These are phyloP conservation scores for Sthenelais limicola DNA, from an alignment of 2,888 invertebrate species.

Conservation along the genomic window DNA sequence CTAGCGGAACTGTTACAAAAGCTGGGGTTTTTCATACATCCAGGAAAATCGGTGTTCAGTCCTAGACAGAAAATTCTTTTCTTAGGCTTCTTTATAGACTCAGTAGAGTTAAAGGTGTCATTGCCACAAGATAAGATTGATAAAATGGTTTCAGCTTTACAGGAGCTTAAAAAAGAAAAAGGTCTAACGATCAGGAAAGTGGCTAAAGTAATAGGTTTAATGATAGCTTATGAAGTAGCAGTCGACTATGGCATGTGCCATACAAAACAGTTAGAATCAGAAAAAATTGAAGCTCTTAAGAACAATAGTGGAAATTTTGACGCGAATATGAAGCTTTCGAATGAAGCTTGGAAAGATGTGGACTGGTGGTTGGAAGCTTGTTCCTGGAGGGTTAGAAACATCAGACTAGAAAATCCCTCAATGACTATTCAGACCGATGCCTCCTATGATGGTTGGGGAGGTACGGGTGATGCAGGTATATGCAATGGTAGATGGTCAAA, in stretches of 20 bases:
- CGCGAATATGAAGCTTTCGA: neutral
- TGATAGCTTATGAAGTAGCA: neutral
- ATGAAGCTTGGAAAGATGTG: neutral
- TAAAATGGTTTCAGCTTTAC: neutral
- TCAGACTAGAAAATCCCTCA: neutral
- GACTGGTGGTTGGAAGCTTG: neutral
- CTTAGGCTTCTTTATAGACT: neutral
- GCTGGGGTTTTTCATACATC: neutral
- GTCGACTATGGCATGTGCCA: neutral
- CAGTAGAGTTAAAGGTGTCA: neutral
- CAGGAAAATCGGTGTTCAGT: neutral
- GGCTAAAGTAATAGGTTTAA: neutral
- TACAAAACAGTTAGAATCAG: neutral
- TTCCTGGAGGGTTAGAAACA: neutral
- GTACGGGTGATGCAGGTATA: neutral
- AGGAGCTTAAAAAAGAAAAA: neutral
- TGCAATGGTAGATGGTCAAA: neutral
- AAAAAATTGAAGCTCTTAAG: neutral
- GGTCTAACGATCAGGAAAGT: neutral
- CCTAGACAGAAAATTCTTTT: neutral
- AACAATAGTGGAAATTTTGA: conserved; percentile 4
- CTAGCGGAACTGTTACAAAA: neutral
- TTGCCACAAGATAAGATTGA: neutral
- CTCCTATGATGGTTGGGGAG: conserved; percentile 4
- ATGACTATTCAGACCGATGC: conserved; percentile 5